phyloP scores from a whole-genome alignment of 23 tunicate genomes.

The Styela clava region DNA sequence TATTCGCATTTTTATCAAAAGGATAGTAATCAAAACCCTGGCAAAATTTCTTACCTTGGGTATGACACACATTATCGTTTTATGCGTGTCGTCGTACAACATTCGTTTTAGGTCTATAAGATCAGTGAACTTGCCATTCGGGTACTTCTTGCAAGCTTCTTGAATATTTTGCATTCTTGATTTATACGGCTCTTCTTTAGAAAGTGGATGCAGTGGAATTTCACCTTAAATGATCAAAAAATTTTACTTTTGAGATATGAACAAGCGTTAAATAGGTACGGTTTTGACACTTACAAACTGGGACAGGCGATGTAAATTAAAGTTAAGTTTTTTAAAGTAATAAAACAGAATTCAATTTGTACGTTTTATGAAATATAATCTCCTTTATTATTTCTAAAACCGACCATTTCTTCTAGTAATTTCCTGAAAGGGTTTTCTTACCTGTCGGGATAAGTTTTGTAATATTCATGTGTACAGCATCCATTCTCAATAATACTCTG shows the following conservation, averaged over 20 bases:
- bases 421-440: neutral
- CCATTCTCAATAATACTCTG: neutral
- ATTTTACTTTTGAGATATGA: too few species aligned
- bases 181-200: conserved; percentile 26
- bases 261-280: too few species aligned
- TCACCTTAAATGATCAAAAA: conserved; percentile 1
- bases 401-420: too few species aligned
- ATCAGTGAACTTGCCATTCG: neutral
- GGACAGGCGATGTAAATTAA: too few species aligned
- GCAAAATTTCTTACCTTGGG: too few species aligned
- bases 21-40: neutral
- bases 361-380: too few species aligned
- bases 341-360: too few species aligned
- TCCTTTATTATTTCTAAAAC: too few species aligned
- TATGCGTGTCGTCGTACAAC: conserved; percentile 50
- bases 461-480: neutral
- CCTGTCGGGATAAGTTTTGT: neutral
- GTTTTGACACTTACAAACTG: too few species aligned
- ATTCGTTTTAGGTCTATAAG: conserved; percentile 36
- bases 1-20: neutral
- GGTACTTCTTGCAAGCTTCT: conserved; percentile 8
- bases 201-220: conserved; percentile 12
- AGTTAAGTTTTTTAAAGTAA: too few species aligned
- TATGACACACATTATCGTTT: conserved; percentile 51
- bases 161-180: neutral